phyloP scores from a whole-genome alignment of 2,797 vertebrate genomes.

The Sebastiscus tertius region DNA sequence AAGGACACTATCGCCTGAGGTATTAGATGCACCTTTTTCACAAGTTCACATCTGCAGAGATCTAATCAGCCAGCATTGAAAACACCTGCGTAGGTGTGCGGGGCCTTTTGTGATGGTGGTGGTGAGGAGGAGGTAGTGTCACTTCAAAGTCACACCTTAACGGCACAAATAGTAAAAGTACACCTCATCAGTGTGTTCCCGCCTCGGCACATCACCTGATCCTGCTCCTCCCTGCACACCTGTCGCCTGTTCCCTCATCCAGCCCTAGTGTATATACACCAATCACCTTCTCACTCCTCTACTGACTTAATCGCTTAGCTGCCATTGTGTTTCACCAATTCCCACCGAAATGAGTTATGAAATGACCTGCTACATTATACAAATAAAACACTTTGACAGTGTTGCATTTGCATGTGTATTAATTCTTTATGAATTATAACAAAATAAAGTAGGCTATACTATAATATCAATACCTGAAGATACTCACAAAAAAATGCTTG shows the following conservation, averaged over 20 bases:
- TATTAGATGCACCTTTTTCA: background rate
- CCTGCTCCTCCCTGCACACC: slow-evolving; percentile 3
- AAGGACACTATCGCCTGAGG: background rate
- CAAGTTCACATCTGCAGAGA: background rate
- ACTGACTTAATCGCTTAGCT: background rate
- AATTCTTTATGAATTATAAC: background rate
- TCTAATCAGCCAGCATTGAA: background rate
- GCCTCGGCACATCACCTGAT: slow-evolving; percentile 17
- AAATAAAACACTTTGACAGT: background rate
- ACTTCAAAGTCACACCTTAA: background rate
- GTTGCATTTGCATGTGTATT: background rate
- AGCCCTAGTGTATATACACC: background rate
- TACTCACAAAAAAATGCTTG: background rate
- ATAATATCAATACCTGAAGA: background rate
- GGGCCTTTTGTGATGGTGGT: background rate
- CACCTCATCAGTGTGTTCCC: background rate
- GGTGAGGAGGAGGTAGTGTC: background rate
- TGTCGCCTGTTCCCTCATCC: background rate
- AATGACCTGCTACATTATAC: background rate
- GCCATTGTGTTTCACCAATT: background rate
- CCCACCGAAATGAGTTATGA: no score
- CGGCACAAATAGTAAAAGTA: background rate
- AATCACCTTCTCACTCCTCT: background rate
- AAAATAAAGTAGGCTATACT: background rate
- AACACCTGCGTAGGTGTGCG: background rate